Evolutionary conservation across 2,888 invertebrate genomes (phyloP).

Genomic region (Drosophila buzzatii): DNA sequence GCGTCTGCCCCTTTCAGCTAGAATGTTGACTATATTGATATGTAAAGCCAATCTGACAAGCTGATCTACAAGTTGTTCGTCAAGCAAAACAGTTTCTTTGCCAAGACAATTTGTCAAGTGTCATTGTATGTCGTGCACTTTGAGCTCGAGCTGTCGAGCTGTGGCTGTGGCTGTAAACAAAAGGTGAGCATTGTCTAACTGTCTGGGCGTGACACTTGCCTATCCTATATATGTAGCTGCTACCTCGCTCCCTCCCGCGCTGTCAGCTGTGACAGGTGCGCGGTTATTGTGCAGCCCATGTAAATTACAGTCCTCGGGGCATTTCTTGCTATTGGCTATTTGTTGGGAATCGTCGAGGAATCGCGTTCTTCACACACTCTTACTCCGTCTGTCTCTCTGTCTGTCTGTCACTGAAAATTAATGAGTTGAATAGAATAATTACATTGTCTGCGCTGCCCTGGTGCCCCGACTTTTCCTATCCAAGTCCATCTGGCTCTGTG

Average conservation of each 20-base stretch:
- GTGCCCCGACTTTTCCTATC: not conserved
- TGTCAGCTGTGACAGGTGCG: constrained; percentile 66
- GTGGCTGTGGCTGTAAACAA: constrained; percentile 57
- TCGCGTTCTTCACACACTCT: constrained; percentile 50
- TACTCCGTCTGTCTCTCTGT: not conserved
- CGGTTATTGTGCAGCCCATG: constrained; percentile 52
- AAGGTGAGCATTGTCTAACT: constrained; percentile 43
- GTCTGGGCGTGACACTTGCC: constrained; percentile 14
- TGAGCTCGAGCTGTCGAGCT: constrained; percentile 60
- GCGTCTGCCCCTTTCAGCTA: not conserved
- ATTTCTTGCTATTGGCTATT: not conserved
- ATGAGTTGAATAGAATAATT: constrained; percentile 39
- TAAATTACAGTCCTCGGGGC: constrained; percentile 9
- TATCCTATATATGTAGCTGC: not conserved
- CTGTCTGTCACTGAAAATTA: constrained; percentile 63
- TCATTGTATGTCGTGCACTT: constrained; percentile 70
- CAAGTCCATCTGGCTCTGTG: not conserved
- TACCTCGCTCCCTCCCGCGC: constrained; percentile 8
- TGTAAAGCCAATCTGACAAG: constrained; percentile 37
- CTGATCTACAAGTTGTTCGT: constrained; percentile 57
- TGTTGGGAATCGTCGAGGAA: constrained; percentile 16
- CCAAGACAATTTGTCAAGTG: constrained; percentile 80
- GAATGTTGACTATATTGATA: constrained; percentile 4
- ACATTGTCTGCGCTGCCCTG: not conserved
- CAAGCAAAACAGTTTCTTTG: constrained; percentile 64